A percentile compares a stretch with the other conserved stretches of the same genome.
Evolutionary conservation across 2,888 invertebrate genomes (phyloP).

Genomic region (Lasioglossum marginatum): DNA sequence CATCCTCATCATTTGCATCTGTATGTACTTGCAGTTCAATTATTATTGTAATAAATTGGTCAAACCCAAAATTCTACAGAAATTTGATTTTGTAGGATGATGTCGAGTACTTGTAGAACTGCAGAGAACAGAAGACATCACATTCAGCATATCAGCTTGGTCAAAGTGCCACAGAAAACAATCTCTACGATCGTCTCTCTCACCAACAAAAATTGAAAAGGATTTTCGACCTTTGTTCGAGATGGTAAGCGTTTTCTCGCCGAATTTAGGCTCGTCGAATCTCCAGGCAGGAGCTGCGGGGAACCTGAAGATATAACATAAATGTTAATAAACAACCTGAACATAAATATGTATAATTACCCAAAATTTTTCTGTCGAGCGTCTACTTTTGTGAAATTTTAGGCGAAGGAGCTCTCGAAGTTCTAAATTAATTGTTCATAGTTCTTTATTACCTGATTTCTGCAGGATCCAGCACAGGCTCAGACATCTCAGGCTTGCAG

Average conservation of each 20-base stretch:
- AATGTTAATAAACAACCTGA: too few relatives aligned
- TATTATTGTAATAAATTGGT: too few relatives aligned
- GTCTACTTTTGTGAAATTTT: background rate
- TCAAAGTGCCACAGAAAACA: constrained; percentile 46
- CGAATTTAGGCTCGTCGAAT: constrained; percentile 16
- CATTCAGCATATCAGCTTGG: constrained; percentile 7
- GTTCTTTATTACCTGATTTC: constrained; percentile 29
- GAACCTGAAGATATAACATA: constrained; percentile 21
- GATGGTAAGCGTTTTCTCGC: constrained; percentile 24
- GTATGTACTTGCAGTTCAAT: background rate
- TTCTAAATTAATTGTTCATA: background rate
- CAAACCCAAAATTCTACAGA: background rate
- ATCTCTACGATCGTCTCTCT: constrained; percentile 22
- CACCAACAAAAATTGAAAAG: constrained; percentile 27
- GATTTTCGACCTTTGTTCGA: constrained; percentile 41
- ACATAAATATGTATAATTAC: too few relatives aligned
- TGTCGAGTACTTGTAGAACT: background rate
- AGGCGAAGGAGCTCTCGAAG: background rate
- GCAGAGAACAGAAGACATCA: background rate
- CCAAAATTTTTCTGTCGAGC: background rate
- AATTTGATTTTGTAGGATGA: background rate
- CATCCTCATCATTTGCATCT: background rate
- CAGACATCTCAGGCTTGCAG: constrained; percentile 26
- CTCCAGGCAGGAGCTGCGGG: constrained; percentile 48
- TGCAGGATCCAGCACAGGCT: constrained; percentile 32